These are phyloP conservation scores for Arizona elegans DNA, from an alignment of 2,113 vertebrate species.

Conservation along the genomic window DNA sequence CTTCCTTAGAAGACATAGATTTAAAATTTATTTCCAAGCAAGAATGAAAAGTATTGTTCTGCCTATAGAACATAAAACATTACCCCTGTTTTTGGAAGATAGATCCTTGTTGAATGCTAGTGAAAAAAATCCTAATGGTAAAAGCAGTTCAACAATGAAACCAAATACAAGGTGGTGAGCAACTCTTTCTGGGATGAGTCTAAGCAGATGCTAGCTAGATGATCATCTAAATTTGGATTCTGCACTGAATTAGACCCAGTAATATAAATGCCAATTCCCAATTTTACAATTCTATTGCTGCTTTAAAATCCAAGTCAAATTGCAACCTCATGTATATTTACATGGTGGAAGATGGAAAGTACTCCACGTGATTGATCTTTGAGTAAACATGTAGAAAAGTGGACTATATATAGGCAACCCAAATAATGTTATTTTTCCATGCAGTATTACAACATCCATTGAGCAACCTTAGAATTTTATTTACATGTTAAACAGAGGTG, in stretches of 20 bases:
- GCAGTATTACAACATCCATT: background rate
- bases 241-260: background rate
- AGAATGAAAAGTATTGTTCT: background rate
- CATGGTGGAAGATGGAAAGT: background rate
- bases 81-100: background rate
- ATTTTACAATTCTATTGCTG: background rate
- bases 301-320: background rate
- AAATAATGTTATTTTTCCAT: background rate
- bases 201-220: background rate
- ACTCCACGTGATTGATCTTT: background rate
- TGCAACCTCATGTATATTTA: background rate
- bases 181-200: background rate
- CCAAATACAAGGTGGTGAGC: background rate
- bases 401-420: background rate
- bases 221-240: background rate
- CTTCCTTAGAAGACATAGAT: background rate
- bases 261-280: background rate
- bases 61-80: background rate
- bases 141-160: background rate
- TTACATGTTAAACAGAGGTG: background rate
- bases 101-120: background rate
- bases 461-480: background rate
- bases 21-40: background rate
- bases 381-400: background rate
- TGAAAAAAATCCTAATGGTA: background rate